Evolutionary conservation across 1,140 invertebrate genomes (phyloP).

Genomic region (Leptonema lineaticorne): DNA sequence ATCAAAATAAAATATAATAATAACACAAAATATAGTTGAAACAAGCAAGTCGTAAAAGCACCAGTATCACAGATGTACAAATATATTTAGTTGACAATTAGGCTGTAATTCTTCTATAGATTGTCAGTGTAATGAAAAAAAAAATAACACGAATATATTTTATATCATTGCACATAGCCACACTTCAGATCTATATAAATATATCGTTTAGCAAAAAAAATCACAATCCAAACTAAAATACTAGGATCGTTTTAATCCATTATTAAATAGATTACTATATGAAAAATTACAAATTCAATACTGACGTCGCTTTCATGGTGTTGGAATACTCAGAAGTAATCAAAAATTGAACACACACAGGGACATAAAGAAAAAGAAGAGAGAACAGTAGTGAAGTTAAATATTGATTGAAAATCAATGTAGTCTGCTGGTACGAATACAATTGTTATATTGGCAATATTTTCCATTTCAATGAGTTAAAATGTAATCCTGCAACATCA

Average conservation of each 20-base stretch:
- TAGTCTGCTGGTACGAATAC: constrained; percentile 9
- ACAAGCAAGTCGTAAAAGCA: constrained; percentile 7
- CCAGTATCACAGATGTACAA: constrained; percentile 15
- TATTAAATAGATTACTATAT: no score
- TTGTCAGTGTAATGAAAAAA: neutral
- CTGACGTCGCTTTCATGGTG: no score
- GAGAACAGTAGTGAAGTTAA: neutral
- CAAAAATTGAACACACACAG: neutral
- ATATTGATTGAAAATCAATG: neutral
- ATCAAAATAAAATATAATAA: neutral
- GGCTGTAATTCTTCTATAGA: neutral
- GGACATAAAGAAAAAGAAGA: neutral
- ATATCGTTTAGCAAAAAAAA: neutral
- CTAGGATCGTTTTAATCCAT: no score
- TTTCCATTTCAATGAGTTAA: neutral
- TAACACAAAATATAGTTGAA: neutral
- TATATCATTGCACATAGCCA: neutral
- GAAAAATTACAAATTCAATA: no score
- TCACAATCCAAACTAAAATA: neutral
- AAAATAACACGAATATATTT: neutral
- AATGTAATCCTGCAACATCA: neutral
- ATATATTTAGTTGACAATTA: constrained; percentile 8
- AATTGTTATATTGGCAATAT: neutral
- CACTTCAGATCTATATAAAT: neutral
- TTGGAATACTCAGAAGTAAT: neutral